Percentiles rank a stretch among this genome's conserved stretches.
Evolutionary conservation across 92 coral and sea anemone genomes (phyloP).

Genomic region (Pocillopora meandrina): DNA sequence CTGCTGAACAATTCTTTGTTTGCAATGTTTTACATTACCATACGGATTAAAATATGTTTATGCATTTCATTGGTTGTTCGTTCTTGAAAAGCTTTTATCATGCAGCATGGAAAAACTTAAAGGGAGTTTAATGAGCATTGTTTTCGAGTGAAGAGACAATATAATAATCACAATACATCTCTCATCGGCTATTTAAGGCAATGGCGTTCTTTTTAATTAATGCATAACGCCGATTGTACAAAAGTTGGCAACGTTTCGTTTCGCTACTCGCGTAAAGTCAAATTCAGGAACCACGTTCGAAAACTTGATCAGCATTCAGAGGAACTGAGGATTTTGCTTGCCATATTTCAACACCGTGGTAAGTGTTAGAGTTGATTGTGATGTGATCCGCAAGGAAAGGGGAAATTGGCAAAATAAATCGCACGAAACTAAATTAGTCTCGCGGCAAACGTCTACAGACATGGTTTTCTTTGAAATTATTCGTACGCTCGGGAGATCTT

Average conservation of each 20-base stretch:
- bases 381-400: background rate
- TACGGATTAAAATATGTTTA: background rate
- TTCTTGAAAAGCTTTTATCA: constrained; percentile 10
- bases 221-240: constrained; percentile 11
- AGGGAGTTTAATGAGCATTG: background rate
- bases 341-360: background rate
- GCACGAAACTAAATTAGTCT: background rate
- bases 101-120: background rate
- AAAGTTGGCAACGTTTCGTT: constrained; percentile 4
- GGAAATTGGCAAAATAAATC: background rate
- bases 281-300: background rate
- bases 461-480: background rate
- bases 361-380: constrained; percentile 3
- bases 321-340: background rate
- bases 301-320: background rate
- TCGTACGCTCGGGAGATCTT: background rate
- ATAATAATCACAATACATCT: constrained; percentile 7
- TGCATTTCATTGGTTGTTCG: constrained; percentile 12
- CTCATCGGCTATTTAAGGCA: constrained; percentile 36
- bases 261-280: constrained; percentile 3
- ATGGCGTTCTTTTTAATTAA: constrained; percentile 35
- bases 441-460: background rate
- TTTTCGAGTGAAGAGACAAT: background rate
- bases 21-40: background rate
- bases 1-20: constrained; percentile 23